Evolutionary conservation across 2,797 vertebrate genomes (phyloP).

Genomic region (Pogonophryne albipinna): DNA sequence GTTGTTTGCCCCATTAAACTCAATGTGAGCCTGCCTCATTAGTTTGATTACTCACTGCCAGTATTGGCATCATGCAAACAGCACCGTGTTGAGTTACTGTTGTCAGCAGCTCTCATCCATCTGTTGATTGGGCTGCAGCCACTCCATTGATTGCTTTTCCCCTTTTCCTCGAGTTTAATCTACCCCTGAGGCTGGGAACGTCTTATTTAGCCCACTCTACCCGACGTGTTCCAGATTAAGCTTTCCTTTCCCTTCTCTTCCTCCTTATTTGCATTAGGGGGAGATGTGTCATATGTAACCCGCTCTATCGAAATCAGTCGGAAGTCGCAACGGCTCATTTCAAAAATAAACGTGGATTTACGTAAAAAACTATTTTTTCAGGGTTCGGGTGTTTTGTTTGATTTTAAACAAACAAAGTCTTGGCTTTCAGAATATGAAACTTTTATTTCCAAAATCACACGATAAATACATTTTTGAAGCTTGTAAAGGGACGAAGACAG

Average conservation of each 20-base stretch:
- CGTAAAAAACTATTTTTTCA: too few species aligned
- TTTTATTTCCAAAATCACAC: too few species aligned
- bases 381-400: too few species aligned
- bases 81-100: slow-evolving; percentile 40
- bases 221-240: slow-evolving; percentile 24
- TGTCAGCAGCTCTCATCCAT: slow-evolving; percentile 53
- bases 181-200: slow-evolving; percentile 32
- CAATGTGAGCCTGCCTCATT: slow-evolving; percentile 43
- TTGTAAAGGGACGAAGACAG: too few species aligned
- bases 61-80: slow-evolving; percentile 42
- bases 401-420: too few species aligned
- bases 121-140: slow-evolving; percentile 63
- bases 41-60: slow-evolving; percentile 45
- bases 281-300: slow-evolving; percentile 5
- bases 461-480: too few species aligned
- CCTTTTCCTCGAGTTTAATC: slow-evolving; percentile 38
- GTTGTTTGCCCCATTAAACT: slow-evolving; percentile 52
- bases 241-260: neutral
- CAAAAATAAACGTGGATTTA: too few species aligned
- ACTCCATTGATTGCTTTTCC: slow-evolving; percentile 57
- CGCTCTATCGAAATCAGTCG: too few species aligned
- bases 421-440: too few species aligned
- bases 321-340: too few species aligned
- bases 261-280: neutral
- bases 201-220: slow-evolving; percentile 26